These are phyloP conservation scores for Zootoca vivipara DNA, from an alignment of 2,113 vertebrate genomes.

Conservation along the genomic window DNA sequence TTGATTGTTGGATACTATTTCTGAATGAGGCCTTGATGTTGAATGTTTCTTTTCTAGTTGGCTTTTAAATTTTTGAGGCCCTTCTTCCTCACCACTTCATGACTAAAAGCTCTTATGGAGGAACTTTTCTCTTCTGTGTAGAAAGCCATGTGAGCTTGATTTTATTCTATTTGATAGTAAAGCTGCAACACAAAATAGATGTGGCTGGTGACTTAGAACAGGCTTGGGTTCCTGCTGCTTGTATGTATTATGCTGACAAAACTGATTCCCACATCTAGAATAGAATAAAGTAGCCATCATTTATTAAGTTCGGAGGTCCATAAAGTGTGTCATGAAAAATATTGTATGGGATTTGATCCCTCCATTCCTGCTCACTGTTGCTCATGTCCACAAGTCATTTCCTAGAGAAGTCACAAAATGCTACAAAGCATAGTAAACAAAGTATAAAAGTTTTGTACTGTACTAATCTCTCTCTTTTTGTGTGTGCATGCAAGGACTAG, in stretches of 20 bases:
- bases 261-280: not conserved
- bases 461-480: not conserved
- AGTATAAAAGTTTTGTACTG: not conserved
- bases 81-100: not conserved
- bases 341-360: not conserved
- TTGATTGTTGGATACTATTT: not conserved
- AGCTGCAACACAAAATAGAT: not conserved
- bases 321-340: not conserved
- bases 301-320: not conserved
- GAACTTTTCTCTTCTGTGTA: not conserved
- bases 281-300: not conserved
- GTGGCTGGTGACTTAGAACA: not conserved
- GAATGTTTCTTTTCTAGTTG: not conserved
- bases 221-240: not conserved
- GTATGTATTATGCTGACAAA: not conserved
- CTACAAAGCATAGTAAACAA: not conserved
- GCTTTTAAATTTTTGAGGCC: not conserved
- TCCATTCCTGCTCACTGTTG: not conserved
- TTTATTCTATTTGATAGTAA: not conserved
- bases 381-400: not conserved
- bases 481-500: not conserved
- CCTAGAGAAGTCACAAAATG: not conserved
- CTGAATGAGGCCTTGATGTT: slow-evolving; percentile 1
- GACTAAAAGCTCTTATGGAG: not conserved
- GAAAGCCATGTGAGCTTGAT: not conserved